phyloP scores from a whole-genome alignment of 2,797 vertebrate species.

The Pseudomugil gertrudae region DNA sequence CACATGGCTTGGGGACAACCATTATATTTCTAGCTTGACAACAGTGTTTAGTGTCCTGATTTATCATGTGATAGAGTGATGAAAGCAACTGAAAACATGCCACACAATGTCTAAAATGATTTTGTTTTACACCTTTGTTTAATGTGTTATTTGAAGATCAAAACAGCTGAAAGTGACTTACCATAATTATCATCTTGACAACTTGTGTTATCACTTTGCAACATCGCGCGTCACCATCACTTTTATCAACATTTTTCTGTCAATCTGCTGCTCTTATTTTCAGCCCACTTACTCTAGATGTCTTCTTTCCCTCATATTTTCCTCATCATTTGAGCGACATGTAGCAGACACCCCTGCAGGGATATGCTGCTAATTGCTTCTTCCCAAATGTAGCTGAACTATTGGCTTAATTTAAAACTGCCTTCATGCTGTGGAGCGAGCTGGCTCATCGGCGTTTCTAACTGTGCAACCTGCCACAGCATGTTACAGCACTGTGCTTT shows the following conservation, averaged over 20 bases:
- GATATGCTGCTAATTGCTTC: constrained; percentile 44
- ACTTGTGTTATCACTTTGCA: background rate
- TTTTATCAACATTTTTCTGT: background rate
- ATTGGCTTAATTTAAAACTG: constrained; percentile 47
- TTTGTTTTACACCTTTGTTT: background rate
- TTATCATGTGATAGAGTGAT: constrained; percentile 16
- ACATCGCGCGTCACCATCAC: background rate
- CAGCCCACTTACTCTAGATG: background rate
- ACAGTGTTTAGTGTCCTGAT: constrained; percentile 41
- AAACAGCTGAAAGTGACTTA: constrained; percentile 3
- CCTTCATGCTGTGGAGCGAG: constrained; percentile 41
- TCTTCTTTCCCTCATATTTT: background rate
- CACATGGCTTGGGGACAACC: constrained; percentile 45
- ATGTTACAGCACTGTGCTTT: constrained; percentile 29
- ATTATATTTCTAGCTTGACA: constrained; percentile 56
- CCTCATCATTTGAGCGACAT: constrained; percentile 29
- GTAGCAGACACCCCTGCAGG: constrained; percentile 19
- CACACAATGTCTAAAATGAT: background rate
- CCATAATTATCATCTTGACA: background rate
- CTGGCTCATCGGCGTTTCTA: constrained; percentile 42
- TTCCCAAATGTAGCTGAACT: constrained; percentile 40
- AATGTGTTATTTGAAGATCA: background rate
- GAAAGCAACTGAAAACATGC: constrained; percentile 7
- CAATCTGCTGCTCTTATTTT: background rate
- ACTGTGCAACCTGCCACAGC: constrained; percentile 52